These are phyloP conservation scores for Malaclemys terrapin DNA, from an alignment of 2,113 vertebrate genomes.

Conservation along the genomic window DNA sequence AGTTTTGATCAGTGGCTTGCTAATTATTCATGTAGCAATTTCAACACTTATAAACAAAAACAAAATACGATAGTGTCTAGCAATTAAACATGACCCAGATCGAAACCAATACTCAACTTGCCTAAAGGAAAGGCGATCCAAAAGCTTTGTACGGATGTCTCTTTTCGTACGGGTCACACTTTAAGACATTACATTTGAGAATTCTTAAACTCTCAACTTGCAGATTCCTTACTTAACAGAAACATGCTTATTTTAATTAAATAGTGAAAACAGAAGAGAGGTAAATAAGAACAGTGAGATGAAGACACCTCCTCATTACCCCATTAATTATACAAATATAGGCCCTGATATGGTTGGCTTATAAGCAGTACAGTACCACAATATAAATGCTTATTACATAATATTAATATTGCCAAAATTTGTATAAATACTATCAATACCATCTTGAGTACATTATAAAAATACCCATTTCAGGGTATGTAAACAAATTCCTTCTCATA, in stretches of 20 bases:
- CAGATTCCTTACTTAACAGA: background rate
- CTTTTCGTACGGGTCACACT: background rate
- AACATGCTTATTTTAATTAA: background rate
- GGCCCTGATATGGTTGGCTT: background rate
- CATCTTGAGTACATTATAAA: background rate
- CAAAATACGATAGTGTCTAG: background rate
- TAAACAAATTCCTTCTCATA: background rate
- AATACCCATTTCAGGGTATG: background rate
- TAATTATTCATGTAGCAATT: background rate
- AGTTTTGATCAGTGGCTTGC: background rate
- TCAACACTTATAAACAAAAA: background rate
- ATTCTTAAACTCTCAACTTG: background rate
- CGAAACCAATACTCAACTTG: background rate
- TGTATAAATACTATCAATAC: background rate
- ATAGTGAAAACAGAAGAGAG: background rate
- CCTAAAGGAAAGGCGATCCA: background rate
- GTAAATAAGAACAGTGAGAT: background rate
- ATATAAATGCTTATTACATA: background rate
- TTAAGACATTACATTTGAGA: background rate
- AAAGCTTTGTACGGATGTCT: background rate
- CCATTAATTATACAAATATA: background rate
- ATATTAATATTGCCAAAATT: background rate
- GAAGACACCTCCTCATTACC: background rate
- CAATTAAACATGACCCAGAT: background rate
- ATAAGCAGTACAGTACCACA: background rate